Conservation (phyloP, 2,888 invertebrate species). For the Ichneumoninae sp. region DNA sequence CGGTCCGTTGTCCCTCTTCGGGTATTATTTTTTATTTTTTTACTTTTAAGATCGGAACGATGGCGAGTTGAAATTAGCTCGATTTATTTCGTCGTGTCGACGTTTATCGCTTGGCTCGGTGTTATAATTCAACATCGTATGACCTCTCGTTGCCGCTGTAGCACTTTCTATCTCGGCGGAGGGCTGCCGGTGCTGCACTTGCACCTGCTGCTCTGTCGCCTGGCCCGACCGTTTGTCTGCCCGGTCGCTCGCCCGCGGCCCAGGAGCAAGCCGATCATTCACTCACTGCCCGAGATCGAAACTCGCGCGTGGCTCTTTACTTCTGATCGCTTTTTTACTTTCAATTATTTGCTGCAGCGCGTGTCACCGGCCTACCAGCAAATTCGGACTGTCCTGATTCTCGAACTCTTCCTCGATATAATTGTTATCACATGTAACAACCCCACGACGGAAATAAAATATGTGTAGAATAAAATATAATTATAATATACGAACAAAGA, state of each 20-base stretch:
- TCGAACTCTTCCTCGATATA: background rate
- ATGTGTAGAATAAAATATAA: too few relatives aligned
- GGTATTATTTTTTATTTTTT: too few relatives aligned
- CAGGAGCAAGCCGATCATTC: slow-evolving; percentile 52
- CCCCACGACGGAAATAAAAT: too few relatives aligned
- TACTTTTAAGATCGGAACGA: too few relatives aligned
- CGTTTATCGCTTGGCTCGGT: background rate
- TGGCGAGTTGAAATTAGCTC: background rate
- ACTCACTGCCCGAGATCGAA: background rate
- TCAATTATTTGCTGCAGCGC: background rate
- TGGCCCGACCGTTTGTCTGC: slow-evolving; percentile 4
- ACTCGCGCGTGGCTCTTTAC: slow-evolving; percentile 32
- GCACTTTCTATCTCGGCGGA: slow-evolving; percentile 63
- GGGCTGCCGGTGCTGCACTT: slow-evolving; percentile 41
- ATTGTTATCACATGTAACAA: background rate
- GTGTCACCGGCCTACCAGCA: background rate
- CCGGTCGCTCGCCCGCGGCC: slow-evolving; percentile 53
- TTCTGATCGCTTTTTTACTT: slow-evolving; percentile 49
- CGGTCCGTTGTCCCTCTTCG: background rate
- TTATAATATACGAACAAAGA: background rate
- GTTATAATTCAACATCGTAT: slow-evolving; percentile 39
- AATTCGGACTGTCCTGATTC: background rate
- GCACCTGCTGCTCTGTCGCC: slow-evolving; percentile 50
- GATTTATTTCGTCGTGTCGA: background rate
- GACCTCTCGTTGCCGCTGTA: slow-evolving; percentile 50